phyloP scores from a whole-genome alignment of 2,113 vertebrate genomes.

The Tonatia bakeri region DNA sequence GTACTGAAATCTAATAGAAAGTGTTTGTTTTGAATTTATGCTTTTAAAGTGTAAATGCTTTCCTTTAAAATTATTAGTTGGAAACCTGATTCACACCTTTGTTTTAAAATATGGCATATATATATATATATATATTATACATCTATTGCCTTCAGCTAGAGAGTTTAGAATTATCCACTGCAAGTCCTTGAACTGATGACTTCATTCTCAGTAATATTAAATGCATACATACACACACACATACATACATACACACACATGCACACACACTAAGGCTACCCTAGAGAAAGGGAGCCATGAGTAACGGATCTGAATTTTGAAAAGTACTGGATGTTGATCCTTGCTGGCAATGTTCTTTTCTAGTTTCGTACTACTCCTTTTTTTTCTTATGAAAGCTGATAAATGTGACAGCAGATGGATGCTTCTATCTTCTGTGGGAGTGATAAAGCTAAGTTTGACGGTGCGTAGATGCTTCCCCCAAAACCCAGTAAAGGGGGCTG shows the following conservation, averaged over 20 bases:
- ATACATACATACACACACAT: neutral
- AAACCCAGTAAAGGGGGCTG: constrained; percentile 41
- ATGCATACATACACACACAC: neutral
- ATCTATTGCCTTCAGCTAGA: neutral
- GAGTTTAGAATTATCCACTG: neutral
- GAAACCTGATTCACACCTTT: neutral
- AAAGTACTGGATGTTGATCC: constrained; percentile 53
- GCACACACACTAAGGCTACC: neutral
- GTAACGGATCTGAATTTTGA: constrained; percentile 56
- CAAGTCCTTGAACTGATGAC: neutral
- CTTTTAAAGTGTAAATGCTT: neutral
- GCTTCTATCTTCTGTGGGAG: neutral
- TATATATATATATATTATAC: neutral
- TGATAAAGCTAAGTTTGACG: constrained; percentile 47
- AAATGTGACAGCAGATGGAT: neutral
- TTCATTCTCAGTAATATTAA: neutral
- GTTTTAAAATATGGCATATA: neutral
- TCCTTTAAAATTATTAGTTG: constrained; percentile 12
- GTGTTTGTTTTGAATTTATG: neutral
- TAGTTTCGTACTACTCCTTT: neutral
- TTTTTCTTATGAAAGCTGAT: constrained; percentile 36
- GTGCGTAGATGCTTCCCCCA: constrained; percentile 43
- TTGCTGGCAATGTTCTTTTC: constrained; percentile 28
- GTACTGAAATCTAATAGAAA: neutral
- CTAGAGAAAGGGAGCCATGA: constrained; percentile 25